Evolutionary conservation across 1,140 invertebrate genomes (phyloP).

Genomic region (Hyles euphorbiae): DNA sequence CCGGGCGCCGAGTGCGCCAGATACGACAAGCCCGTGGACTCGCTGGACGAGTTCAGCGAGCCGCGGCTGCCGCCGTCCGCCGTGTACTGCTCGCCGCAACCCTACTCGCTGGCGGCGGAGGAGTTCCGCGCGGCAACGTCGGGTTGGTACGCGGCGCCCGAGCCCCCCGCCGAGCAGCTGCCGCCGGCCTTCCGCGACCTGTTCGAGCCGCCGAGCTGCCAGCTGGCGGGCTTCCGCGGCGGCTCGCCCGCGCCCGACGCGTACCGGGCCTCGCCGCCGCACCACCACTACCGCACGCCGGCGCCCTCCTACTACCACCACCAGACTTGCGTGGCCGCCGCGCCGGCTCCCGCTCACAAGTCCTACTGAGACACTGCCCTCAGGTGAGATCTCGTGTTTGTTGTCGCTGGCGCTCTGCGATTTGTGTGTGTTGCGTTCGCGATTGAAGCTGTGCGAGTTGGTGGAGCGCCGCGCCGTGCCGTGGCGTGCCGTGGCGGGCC

Average conservation of each 20-base stretch:
- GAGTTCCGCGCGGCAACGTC: slow-evolving; percentile 76
- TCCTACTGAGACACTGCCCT: slow-evolving; percentile 60
- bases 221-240: slow-evolving; percentile 77
- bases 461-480: slow-evolving; percentile 39
- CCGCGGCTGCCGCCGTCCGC: slow-evolving; percentile 70
- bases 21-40: slow-evolving; percentile 71
- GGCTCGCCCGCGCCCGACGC: slow-evolving; percentile 71
- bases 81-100: slow-evolving; percentile 72
- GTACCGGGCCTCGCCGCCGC: slow-evolving; percentile 68
- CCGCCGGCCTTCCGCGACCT: slow-evolving; percentile 61
- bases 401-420: slow-evolving; percentile 43
- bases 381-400: slow-evolving; percentile 47
- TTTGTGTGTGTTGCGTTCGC: slow-evolving; percentile 36
- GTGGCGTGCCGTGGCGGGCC: slow-evolving; percentile 38
- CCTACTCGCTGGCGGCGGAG: slow-evolving; percentile 70
- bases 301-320: slow-evolving; percentile 74
- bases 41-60: slow-evolving; percentile 64
- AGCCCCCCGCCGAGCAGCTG: slow-evolving; percentile 70
- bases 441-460: slow-evolving; percentile 60
- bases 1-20: slow-evolving; percentile 77
- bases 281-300: slow-evolving; percentile 69
- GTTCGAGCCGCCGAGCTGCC: slow-evolving; percentile 75
- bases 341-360: slow-evolving; percentile 61
- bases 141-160: slow-evolving; percentile 77
- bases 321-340: slow-evolving; percentile 69